Base-by-base conservation (phyloP, 2,888 invertebrate genomes). In the Plemyria rubiginata region DNA sequence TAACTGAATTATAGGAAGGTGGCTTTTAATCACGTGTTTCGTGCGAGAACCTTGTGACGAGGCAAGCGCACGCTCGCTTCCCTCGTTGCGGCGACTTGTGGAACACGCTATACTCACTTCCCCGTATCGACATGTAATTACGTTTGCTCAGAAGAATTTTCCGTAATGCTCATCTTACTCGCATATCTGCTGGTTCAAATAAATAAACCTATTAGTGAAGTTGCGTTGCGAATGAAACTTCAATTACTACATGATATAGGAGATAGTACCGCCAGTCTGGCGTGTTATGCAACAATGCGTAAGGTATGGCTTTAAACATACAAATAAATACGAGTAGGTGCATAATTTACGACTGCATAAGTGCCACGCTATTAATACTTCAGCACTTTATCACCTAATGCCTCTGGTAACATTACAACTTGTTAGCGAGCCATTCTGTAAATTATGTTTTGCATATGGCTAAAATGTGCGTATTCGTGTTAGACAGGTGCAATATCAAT, bases 1-100 rank as follows among this genome's bases (percentile, higher is more conserved):
- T 77, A 77, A 72, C 73, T 81, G 76, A 77, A 85, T 86, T 83
- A 85, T 79, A 84, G 80, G 73, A 73, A 75, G 75, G 74, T 77
- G 75, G 75, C 75, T 78, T 68, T 70, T 86, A 86, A 87, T 86
- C 76, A 85, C 78, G 79, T 74, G 76, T 60, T 62, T 64, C 60
- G 65, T 68, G 61, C 67, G 62, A 65, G 65, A 70, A 73, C 71
- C 63, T 70, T 67, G 70, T 67, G 66, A 71, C 70, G 70, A 76
- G 70, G 67, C 65, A 72, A 65, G 75, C 74, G 75, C 75, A 71
- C 68, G 72, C 64, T 79, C 76, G 76, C 77, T 78, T 76, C 79
- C 65, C 64, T 62, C 66, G 66, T 74, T 74, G 74, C 77, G 40
- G 46, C 45, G 52, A 41, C 45, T 70, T 69, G 70, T 74, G 76